A percentile compares a stretch with the other conserved stretches of the same genome.
Evolutionary conservation across 2,797 vertebrate genomes (phyloP).

Genomic region (Kryptolebias ocellatus): DNA sequence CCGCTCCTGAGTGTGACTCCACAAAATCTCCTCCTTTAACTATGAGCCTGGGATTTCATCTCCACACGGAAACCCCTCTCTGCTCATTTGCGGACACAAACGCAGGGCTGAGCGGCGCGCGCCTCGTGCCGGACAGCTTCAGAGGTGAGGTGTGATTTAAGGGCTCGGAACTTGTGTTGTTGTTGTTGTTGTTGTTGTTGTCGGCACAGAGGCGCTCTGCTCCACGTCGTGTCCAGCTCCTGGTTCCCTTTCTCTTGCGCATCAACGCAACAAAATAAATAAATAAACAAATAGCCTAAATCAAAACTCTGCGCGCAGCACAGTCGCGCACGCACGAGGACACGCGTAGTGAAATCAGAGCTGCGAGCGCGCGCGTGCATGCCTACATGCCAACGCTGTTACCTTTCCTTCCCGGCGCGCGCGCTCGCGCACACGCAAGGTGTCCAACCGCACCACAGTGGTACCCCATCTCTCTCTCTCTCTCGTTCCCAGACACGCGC

Average conservation of each 20-base stretch:
- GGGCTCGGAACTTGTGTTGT: conserved; percentile 13
- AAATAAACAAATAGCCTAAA: too few species aligned
- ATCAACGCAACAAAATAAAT: conserved; percentile 7
- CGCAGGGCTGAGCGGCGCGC: conserved; percentile 6
- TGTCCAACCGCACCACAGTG: conserved; percentile 13
- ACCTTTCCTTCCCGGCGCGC: conserved; percentile 7
- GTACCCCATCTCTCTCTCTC: background rate
- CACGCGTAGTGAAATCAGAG: conserved; percentile 12
- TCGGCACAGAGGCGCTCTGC: background rate
- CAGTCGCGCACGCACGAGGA: conserved; percentile 32
- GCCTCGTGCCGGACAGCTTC: background rate
- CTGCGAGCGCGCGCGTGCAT: conserved; percentile 3
- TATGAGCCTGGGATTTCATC: conserved; percentile 43
- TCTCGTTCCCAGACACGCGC: conserved; percentile 2
- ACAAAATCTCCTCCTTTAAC: conserved; percentile 41
- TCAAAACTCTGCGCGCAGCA: conserved; percentile 16
- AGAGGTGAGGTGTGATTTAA: background rate
- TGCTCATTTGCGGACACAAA: conserved; percentile 23
- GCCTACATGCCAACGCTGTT: conserved; percentile 14
- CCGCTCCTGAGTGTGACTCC: conserved; percentile 36
- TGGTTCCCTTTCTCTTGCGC: conserved; percentile 1
- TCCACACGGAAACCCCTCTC: conserved; percentile 35
- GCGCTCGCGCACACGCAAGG: conserved; percentile 35
- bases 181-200: conserved; percentile 11
- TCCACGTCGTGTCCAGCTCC: conserved; percentile 57